phyloP scores from a whole-genome alignment of 1,140 invertebrate genomes.

The Psilanteris sp. region DNA sequence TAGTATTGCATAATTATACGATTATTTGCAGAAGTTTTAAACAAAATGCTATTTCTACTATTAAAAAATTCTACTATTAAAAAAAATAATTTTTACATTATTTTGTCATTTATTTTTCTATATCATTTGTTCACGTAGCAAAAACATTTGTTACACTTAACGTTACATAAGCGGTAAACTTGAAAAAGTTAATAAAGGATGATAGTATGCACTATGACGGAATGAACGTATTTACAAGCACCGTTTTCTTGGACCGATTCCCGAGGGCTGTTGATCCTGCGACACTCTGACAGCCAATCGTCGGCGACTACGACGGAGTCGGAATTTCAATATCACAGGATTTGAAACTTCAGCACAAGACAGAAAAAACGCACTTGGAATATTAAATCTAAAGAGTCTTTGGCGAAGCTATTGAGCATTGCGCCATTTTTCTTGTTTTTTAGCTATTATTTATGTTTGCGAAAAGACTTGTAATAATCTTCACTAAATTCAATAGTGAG shows the following conservation, averaged over 20 bases:
- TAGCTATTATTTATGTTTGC: neutral
- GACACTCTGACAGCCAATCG: conserved; percentile 60
- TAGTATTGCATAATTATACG: no score
- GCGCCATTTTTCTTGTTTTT: conserved; percentile 1
- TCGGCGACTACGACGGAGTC: conserved; percentile 16
- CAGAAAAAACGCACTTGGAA: conserved; percentile 23
- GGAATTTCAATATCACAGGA: conserved; percentile 58
- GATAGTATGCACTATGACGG: neutral
- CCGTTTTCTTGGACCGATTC: conserved; percentile 49
- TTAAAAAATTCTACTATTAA: no score
- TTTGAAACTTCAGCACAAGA: conserved; percentile 30
- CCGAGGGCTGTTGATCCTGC: conserved; percentile 61
- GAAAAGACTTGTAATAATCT: no score
- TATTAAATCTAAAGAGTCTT: conserved; percentile 12
- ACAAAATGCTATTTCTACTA: no score
- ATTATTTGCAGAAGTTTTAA: no score
- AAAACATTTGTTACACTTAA: conserved; percentile 5
- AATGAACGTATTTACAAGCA: conserved; percentile 12
- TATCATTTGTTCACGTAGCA: neutral
- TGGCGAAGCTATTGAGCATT: neutral
- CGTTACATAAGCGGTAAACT: conserved; percentile 17
- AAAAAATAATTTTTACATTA: no score
- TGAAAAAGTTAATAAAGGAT: conserved; percentile 54
- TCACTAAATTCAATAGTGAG: no score
- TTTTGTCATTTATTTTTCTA: no score